Percentiles rank a stretch among this genome's conserved stretches.
phyloP scores from a whole-genome alignment of 2,797 vertebrate species.

The Coregonus suidteri region DNA sequence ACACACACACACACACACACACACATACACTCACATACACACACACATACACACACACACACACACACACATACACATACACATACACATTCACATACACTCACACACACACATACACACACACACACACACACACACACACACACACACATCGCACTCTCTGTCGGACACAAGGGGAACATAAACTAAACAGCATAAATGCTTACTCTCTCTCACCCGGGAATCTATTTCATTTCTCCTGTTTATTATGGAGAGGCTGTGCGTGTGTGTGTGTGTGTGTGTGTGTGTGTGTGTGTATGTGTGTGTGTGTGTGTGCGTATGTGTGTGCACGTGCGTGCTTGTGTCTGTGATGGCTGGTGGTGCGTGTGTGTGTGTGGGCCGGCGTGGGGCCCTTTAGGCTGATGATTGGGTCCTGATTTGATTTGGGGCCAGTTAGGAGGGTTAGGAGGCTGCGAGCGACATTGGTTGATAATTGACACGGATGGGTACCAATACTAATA shows the following conservation, averaged over 20 bases:
- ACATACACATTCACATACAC: background rate
- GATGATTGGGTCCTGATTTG: constrained; percentile 79
- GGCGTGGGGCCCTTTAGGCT: constrained; percentile 72
- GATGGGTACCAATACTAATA: constrained; percentile 61
- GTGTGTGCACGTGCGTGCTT: constrained; percentile 54
- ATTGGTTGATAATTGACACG: constrained; percentile 73
- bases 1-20: no score
- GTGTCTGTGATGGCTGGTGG: constrained; percentile 26
- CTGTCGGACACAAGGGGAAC: constrained; percentile 73
- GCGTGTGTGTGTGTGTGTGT: constrained; percentile 38
- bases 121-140: constrained; percentile 1
- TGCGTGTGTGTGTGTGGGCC: constrained; percentile 80
- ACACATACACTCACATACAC: no score
- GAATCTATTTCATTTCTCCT: constrained; percentile 87
- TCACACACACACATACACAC: background rate
- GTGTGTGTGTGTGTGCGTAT: constrained; percentile 64
- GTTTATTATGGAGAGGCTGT: constrained; percentile 83
- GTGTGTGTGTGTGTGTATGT: background rate
- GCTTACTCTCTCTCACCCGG: constrained; percentile 68
- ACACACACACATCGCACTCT: background rate
- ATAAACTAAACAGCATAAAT: constrained; percentile 87
- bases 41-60: no score
- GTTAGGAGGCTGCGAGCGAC: constrained; percentile 61
- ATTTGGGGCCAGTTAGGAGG: constrained; percentile 79
- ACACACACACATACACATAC: constrained; percentile 1